Evolutionary conservation across 2,113 vertebrate species (phyloP), one percentile per base, ranked within the genome.

Genomic region (Mustela lutreola): DNA sequence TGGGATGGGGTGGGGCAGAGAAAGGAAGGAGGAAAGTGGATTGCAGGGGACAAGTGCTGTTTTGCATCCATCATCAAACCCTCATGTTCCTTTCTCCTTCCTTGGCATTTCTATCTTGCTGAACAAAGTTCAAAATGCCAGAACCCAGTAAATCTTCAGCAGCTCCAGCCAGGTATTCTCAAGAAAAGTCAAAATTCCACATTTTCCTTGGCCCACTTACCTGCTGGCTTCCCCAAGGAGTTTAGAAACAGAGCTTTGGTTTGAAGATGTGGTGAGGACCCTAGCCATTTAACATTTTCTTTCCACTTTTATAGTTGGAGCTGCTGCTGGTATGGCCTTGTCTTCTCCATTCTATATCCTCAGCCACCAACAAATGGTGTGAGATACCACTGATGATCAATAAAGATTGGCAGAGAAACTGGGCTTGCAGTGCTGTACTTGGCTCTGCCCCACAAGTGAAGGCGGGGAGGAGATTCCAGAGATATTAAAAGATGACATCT

Each of bases 261-360:
- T 10, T 45, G 84, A 19, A 10, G 62, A 28, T 0, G 6, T 8
- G 12, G 16, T 9, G 15, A 4, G 18, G 45, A 12, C 16, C 22
- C 28, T 2, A n/a, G 16, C 24, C 1, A 6, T 14, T 24, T 11
- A 5, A 28, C 6, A 1, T 18, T 26, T n/a, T 89, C 31, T 5
- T 19, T 16, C 28, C 36, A 6, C 6, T 21, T 22, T 22, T 2
- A 1, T 5, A 7, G n/a, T 31, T 10, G 31, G 39, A 67, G 60
- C 28, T 45, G 42, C 83, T 39, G 0, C 11, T 2, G 11, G 11
- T 5, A 6, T 0, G 50, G 50, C 39, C 73, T 1, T 11, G 5
- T 79, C 53, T 42, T 33, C 2, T 7, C 79, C 15, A 7, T 28
- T 26, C 15, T 14, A 2, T 12, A 2, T n/a, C 50, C 67, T n/a